Evolutionary conservation across 2,113 vertebrate species (phyloP).

Genomic region (western clawed frog (Xenopus tropicalis)): DNA sequence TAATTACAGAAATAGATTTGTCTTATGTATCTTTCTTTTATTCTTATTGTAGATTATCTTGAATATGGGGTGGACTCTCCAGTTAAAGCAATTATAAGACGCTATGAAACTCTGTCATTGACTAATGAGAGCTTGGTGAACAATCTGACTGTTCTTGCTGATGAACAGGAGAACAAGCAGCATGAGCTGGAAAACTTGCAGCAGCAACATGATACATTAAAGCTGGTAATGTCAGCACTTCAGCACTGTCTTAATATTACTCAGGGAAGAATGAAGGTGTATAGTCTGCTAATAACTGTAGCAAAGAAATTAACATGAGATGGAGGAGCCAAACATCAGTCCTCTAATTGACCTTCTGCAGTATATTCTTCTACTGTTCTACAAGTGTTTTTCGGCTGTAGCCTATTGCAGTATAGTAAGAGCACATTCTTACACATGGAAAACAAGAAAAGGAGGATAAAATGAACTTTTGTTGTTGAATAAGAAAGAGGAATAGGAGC

Average conservation of each 20-base stretch:
- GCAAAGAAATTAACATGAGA: too few relatives aligned
- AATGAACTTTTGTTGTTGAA: too few relatives aligned
- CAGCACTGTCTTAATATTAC: background rate
- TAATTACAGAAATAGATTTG: background rate
- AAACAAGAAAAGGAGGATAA: too few relatives aligned
- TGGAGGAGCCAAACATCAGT: too few relatives aligned
- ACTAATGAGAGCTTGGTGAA: slow-evolving; percentile 62
- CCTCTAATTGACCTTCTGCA: too few relatives aligned
- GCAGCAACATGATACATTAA: slow-evolving; percentile 57
- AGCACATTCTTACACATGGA: too few relatives aligned
- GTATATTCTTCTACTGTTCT: too few relatives aligned
- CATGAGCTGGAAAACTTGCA: slow-evolving; percentile 55
- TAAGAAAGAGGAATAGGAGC: too few relatives aligned
- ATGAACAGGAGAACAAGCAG: slow-evolving; percentile 57
- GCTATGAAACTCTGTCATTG: slow-evolving; percentile 57
- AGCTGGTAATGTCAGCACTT: slow-evolving; percentile 50
- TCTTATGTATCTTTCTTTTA: background rate
- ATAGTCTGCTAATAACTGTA: too few relatives aligned
- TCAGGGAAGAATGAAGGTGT: too few relatives aligned
- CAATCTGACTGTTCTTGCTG: slow-evolving; percentile 55
- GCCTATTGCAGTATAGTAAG: too few relatives aligned
- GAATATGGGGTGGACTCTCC: slow-evolving; percentile 51
- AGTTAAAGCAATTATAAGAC: slow-evolving; percentile 60
- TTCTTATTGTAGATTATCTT: slow-evolving; percentile 42
- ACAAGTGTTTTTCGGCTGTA: too few relatives aligned